Base-by-base conservation (phyloP, 2,888 invertebrate species). In the Reticulitermes lucifugus region DNA sequence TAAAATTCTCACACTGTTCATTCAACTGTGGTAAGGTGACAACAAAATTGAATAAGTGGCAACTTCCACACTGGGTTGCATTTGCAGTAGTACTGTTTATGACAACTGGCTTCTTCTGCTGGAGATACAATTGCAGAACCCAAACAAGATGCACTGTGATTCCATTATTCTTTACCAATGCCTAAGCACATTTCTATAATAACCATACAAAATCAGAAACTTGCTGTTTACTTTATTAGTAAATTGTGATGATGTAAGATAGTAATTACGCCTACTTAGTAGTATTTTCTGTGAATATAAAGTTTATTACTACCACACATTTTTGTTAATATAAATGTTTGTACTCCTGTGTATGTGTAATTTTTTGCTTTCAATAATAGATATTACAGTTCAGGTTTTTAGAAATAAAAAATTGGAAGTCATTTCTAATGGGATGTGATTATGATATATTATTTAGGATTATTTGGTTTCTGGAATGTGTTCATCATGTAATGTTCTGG, bases 181-280 rank as follows among this genome's bases (percentile, higher is more conserved):
- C 75, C 46, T 55, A 79, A 60, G 59, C 77, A 85, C 83, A 65
- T 55, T 82, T 73, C 55, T 84, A 41, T 80, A 70, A 46, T 83
- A 55, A 73, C 79, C 79, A 85, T 83, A 83, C 83, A 65, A 83
- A 85, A 86, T 83, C 85, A 86, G 83, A 86, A 65, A 86, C 79
- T 86, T 85, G 81, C n/a, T 81, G 14, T 81, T 81, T 81, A 60
- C 60, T 60, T 55, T 22, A 77, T 77, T 22, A 77, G n/a, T 81
- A 46, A 22, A 60, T 59, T 51, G n/a, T 79, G 55, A 79, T 81
- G 70, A 65, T 81, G n/a, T 81, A 70, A 65, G 77, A 41, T 73
- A 41, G 41, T 73, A 77, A 77, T 46, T 46, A 46, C 65, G 29
- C 51, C 79, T 79, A 60, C 65, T 81, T 41, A 80, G 81, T 70